These are phyloP conservation scores for Mobula hypostoma DNA, from an alignment of 2,113 vertebrate species.

Conservation along the genomic window DNA sequence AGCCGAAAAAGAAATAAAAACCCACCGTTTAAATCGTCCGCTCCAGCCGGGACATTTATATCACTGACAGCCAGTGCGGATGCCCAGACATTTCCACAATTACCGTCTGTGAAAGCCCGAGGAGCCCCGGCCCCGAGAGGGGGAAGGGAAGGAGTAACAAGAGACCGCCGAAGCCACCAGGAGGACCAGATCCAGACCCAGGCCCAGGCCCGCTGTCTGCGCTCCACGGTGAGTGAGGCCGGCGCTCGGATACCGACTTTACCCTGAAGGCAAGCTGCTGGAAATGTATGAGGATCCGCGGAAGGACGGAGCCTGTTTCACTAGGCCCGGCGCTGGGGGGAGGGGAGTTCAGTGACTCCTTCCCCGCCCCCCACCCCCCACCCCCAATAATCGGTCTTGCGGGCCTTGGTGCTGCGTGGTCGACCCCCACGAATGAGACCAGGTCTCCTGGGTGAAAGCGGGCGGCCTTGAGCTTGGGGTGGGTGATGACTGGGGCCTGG, in stretches of 20 bases:
- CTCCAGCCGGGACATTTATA: neutral
- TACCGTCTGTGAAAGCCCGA: neutral
- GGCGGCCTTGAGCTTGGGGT: neutral
- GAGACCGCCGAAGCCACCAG: neutral
- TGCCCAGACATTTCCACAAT: slow-evolving; percentile 1
- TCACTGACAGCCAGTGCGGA: neutral
- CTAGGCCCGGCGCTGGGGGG: neutral
- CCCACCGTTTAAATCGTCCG: too few species aligned
- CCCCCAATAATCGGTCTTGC: too few species aligned
- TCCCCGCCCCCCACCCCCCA: neutral
- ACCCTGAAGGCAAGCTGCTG: neutral
- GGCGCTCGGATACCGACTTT: neutral
- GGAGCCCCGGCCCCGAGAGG: neutral
- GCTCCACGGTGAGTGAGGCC: neutral
- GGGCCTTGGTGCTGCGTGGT: too few species aligned
- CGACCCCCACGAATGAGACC: neutral
- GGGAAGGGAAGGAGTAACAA: neutral
- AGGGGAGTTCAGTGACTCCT: neutral
- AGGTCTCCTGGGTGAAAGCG: neutral
- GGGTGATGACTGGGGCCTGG: neutral
- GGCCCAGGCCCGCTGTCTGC: neutral
- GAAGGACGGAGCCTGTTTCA: neutral
- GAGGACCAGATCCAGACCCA: neutral
- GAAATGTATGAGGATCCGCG: neutral
- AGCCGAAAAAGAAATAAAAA: too few species aligned